Percentiles rank a stretch among this genome's conserved stretches.
phyloP scores from a whole-genome alignment of 64 coral and sea anemone genomes.

The Dendrophyllia cribrosa region DNA sequence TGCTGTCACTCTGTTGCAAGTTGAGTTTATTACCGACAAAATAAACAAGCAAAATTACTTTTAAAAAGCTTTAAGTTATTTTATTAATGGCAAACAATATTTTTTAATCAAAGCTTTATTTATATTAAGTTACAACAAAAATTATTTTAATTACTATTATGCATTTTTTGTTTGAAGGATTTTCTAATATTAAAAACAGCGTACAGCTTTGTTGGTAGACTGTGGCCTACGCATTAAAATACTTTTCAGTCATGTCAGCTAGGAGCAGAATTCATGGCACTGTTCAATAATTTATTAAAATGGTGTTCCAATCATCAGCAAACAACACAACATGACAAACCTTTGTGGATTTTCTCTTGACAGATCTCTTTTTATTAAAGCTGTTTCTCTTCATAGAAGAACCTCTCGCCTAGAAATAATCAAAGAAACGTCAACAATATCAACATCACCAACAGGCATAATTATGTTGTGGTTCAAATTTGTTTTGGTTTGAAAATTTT shows the following conservation, averaged over 20 bases:
- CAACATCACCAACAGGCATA: neutral
- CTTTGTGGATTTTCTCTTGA: slow-evolving; percentile 95
- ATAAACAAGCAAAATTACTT: neutral
- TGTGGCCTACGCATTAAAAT: no score
- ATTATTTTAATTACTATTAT: neutral
- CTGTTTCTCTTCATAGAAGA: slow-evolving; percentile 80
- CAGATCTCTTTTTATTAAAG: slow-evolving; percentile 84
- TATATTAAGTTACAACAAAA: neutral
- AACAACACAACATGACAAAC: slow-evolving; percentile 36
- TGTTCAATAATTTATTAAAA: no score
- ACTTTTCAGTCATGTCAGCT: no score
- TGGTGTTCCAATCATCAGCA: neutral
- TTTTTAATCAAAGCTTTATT: no score
- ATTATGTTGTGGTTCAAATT: no score
- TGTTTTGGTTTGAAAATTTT: no score
- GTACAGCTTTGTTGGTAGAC: no score
- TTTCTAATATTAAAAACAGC: no score
- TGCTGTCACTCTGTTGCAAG: slow-evolving; percentile 13
- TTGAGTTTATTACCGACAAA: neutral
- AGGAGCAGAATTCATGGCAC: no score
- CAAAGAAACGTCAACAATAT: neutral
- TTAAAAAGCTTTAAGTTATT: no score
- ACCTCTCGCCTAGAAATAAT: slow-evolving; percentile 51
- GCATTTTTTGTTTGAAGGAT: neutral
- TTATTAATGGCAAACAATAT: neutral